A percentile compares a stretch with the other conserved stretches of the same genome.
phyloP scores from a whole-genome alignment of 1,140 invertebrate genomes.

The Drosophila auraria region DNA sequence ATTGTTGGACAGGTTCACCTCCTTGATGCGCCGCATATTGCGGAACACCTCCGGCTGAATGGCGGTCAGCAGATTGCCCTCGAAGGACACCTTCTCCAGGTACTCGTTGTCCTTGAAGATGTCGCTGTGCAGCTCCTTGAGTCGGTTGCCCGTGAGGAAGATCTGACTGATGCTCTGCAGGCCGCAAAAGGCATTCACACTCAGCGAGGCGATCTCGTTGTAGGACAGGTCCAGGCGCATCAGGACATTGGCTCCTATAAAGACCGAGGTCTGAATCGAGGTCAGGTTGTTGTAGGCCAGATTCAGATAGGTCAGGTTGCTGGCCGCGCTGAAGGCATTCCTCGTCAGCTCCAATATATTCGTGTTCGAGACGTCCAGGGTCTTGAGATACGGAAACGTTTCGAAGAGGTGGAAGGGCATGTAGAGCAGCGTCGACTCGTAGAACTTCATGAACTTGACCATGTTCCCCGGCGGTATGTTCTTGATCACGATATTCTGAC shows the following conservation, averaged over 20 bases:
- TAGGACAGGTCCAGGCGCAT: conserved; percentile 75
- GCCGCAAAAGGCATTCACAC: conserved; percentile 75
- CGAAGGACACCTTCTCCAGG: conserved; percentile 67
- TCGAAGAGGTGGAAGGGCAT: conserved; percentile 80
- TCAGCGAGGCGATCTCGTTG: conserved; percentile 65
- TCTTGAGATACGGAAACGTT: conserved; percentile 68
- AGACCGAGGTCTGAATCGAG: conserved; percentile 74
- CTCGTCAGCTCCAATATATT: conserved; percentile 73
- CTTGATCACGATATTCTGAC: conserved; percentile 74
- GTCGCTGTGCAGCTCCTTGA: conserved; percentile 66
- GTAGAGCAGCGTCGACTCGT: conserved; percentile 76
- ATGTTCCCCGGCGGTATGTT: conserved; percentile 63
- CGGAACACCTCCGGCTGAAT: conserved; percentile 76
- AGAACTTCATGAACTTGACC: conserved; percentile 84
- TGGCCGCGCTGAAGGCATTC: conserved; percentile 76
- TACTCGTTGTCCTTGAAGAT: conserved; percentile 77
- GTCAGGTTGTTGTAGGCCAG: conserved; percentile 77
- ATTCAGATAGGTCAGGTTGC: conserved; percentile 71
- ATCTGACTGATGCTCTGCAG: conserved; percentile 68
- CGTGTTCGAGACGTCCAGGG: conserved; percentile 75
- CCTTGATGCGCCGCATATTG: conserved; percentile 67
- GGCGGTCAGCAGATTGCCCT: conserved; percentile 65
- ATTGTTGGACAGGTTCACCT: conserved; percentile 77
- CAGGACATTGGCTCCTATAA: conserved; percentile 71
- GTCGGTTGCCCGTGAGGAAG: conserved; percentile 62